Evolutionary conservation across 2,113 vertebrate species (phyloP).

Genomic region (Procapra przewalskii): DNA sequence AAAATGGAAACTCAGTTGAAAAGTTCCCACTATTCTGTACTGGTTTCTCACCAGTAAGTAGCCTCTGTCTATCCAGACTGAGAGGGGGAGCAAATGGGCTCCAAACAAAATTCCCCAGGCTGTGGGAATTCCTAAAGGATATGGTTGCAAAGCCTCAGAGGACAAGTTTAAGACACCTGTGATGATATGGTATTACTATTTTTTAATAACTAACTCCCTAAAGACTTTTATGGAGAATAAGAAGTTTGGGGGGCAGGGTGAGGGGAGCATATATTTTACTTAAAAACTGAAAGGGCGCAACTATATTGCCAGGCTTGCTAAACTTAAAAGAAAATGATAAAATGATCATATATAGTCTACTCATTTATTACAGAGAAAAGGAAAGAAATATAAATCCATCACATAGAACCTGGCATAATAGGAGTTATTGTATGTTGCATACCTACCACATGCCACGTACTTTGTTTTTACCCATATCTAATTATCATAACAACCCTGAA

Average conservation of each 20-base stretch:
- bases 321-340: slow-evolving; percentile 21
- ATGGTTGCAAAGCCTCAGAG: background rate
- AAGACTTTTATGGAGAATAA: slow-evolving; percentile 1
- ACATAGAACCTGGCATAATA: background rate
- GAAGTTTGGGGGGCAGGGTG: background rate
- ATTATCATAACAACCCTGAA: background rate
- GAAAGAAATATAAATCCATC: background rate
- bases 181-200: background rate
- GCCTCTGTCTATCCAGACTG: background rate
- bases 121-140: background rate
- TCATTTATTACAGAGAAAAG: slow-evolving; percentile 4
- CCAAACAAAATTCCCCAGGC: background rate
- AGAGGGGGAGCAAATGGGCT: background rate
- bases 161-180: background rate
- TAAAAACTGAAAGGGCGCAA: slow-evolving; percentile 3
- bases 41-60: background rate
- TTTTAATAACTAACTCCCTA: background rate
- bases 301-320: background rate
- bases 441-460: background rate
- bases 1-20: background rate
- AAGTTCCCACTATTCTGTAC: background rate
- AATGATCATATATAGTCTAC: background rate
- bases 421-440: background rate
- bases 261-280: background rate
- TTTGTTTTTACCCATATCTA: background rate